Conservation (phyloP, 2,113 vertebrate species). For the Aix galericulata region DNA sequence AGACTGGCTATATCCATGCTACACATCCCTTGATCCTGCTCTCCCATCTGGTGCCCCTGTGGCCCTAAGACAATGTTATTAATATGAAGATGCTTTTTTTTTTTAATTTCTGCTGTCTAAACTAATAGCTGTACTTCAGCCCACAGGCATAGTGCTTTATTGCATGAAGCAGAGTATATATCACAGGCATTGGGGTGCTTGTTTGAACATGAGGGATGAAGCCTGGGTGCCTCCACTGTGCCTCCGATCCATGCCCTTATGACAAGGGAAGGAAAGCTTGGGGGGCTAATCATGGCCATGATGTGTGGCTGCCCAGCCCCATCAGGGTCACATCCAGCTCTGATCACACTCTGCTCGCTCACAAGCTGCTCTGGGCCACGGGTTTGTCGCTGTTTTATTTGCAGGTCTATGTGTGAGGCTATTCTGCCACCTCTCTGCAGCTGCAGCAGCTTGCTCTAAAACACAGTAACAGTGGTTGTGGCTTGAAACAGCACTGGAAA, state of each 20-base stretch:
- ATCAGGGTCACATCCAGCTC: accelerated
- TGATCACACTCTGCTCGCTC: neutral
- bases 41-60: neutral
- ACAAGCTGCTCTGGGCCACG: neutral
- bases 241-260: no score
- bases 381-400: neutral
- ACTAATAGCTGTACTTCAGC: neutral
- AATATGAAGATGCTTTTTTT: neutral
- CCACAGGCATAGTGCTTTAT: neutral
- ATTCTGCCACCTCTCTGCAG: constrained; percentile 51
- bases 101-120: neutral
- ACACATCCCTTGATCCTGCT: neutral
- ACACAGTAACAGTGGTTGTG: neutral
- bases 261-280: neutral
- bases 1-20: neutral
- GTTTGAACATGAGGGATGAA: neutral
- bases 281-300: accelerated
- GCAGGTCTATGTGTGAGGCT: neutral
- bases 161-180: neutral
- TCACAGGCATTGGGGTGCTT: neutral
- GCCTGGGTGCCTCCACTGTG: neutral
- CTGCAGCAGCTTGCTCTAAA: neutral
- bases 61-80: neutral
- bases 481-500: neutral
- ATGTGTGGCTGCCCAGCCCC: neutral